Base-by-base conservation (phyloP, 2,113 vertebrate species). In the Gadus chalcogrammus region DNA sequence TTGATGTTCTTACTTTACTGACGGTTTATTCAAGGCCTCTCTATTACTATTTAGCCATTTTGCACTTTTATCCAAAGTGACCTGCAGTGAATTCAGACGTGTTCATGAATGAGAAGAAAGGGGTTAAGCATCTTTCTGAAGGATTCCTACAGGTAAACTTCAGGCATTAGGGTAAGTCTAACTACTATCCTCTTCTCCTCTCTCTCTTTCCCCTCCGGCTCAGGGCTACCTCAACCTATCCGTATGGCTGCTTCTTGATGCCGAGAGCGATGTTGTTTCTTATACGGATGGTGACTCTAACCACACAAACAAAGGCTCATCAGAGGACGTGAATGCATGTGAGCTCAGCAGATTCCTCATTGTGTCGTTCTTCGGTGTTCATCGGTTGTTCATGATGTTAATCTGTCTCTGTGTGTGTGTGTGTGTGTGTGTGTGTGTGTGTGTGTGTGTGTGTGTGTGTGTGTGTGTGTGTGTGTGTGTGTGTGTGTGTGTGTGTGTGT, bases 191-290 rank as follows among this genome's bases (percentile, higher is more conserved):
- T 48, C 42, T 48, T 8, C 42, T 48, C 77, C 6, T 38, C 15
- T 38, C 52, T 65, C 35, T 48, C 13, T 17, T 15, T 15, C 53
- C 60, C 71, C 15, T 75, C 17, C 68, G 16, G 64, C 6, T 74
- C 78, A 99, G 97, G 95, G 95, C 22, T 94, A 95, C 75, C 85
- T 99, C 38, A 96, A 93, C 73, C 77, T 99, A 20, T 85, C 92
- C 2, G 72, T 97, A 31, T 97, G 95, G 95, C 91, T 94, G 74
- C 87, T 88, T 73, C 82, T 76, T 71, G 81, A 92, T 59, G 55
- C 28, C 5, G 74, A 64, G 2, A 73, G 2, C 4, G 53, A 0
- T 9, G 65, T 18, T 0, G 1, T 15, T 1, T 69, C 64, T 20
- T 61, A 2, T 0, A 13, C 68, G 67, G 76, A 76, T 48, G 72